These are phyloP conservation scores for Bradypus variegatus DNA, from an alignment of 2,797 vertebrate genomes.

Conservation along the genomic window DNA sequence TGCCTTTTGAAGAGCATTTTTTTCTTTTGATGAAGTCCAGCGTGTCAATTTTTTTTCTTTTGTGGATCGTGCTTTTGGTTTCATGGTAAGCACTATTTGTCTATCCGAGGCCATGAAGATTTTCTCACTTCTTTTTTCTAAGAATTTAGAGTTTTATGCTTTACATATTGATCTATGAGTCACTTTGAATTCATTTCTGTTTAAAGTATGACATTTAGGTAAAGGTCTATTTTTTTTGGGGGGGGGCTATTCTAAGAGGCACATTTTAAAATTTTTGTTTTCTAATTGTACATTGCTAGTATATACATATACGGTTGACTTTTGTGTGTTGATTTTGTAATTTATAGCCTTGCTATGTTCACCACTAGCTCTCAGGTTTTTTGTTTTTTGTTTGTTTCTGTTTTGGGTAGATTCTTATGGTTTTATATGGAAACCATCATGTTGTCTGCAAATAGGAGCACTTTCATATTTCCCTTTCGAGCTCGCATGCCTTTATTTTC, in stretches of 20 bases:
- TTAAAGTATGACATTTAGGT: no score
- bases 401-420: not conserved
- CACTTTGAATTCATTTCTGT: no score
- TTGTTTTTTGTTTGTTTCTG: no score
- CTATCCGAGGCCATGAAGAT: not conserved
- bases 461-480: not conserved
- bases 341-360: not conserved
- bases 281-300: not conserved
- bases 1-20: no score
- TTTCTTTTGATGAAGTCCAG: not conserved
- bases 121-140: no score
- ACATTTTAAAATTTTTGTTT: not conserved
- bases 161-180: no score
- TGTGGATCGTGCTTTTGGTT: not conserved
- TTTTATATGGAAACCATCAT: not conserved
- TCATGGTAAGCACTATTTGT: not conserved
- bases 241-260: not conserved
- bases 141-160: no score
- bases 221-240: not conserved
- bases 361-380: not conserved
- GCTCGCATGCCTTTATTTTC: no score
- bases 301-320: not conserved
- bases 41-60: not conserved
- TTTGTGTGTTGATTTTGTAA: not conserved
- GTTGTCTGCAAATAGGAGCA: not conserved